These are phyloP conservation scores for Lasiurus cinereus DNA, from an alignment of 2,113 vertebrate genomes.

Conservation along the genomic window DNA sequence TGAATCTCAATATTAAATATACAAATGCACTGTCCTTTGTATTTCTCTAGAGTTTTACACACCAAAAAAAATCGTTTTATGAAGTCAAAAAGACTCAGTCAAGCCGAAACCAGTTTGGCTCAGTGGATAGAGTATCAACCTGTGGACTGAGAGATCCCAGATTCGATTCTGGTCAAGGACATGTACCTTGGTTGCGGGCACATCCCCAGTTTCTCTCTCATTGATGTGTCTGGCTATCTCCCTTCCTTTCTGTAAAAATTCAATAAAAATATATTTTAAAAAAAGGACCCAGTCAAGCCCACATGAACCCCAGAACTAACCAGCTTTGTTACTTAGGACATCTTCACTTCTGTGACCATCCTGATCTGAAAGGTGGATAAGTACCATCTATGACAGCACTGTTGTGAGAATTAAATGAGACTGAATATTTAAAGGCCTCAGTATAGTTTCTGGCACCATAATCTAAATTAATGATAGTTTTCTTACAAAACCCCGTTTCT, in stretches of 20 bases:
- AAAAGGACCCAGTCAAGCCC: neutral
- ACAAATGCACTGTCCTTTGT: neutral
- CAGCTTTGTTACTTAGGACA: neutral
- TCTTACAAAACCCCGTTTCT: neutral
- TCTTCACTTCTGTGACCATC: neutral
- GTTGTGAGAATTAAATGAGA: neutral
- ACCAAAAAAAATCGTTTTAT: neutral
- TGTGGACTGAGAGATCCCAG: no score
- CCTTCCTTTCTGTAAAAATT: no score
- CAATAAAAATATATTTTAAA: no score
- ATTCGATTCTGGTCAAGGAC: no score
- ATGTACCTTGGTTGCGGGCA: no score
- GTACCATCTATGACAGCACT: neutral
- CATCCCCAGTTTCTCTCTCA: no score
- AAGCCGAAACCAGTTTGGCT: neutral
- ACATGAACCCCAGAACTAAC: neutral
- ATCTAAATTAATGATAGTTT: neutral
- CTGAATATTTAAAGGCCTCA: neutral
- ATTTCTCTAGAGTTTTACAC: neutral
- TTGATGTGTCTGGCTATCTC: no score
- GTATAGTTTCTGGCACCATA: neutral
- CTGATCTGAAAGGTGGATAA: neutral
- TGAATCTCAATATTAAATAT: neutral
- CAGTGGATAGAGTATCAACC: no score
- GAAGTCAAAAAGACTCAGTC: neutral